These are phyloP conservation scores for Styela clava DNA, from an alignment of 23 tunicate species.

Conservation along the genomic window DNA sequence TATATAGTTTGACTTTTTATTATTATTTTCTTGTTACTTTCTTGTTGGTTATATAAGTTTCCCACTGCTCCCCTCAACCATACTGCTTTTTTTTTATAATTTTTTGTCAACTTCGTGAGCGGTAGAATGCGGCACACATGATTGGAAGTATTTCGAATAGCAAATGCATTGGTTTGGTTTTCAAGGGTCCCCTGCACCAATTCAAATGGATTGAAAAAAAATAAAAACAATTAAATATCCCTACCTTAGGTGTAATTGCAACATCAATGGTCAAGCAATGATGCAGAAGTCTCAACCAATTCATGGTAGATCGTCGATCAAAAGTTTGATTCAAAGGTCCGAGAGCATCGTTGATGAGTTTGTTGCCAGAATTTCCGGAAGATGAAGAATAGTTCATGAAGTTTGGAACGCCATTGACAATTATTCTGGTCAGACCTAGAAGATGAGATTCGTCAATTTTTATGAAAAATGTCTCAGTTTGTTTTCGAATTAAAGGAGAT, in stretches of 20 bases:
- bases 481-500: neutral
- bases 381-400: neutral
- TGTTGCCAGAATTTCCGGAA: neutral
- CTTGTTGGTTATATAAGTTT: no score
- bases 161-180: no score
- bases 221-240: no score
- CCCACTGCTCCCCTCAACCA: no score
- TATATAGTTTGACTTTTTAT: no score
- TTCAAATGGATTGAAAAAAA: no score
- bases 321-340: neutral
- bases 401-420: slow-evolving; percentile 8
- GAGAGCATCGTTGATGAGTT: neutral
- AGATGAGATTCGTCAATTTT: neutral
- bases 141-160: no score
- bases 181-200: no score
- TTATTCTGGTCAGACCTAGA: slow-evolving; percentile 14
- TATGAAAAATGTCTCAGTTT: neutral
- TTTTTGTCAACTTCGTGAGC: no score
- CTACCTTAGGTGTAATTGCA: neutral
- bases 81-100: no score
- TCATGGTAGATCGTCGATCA: slow-evolving; percentile 1
- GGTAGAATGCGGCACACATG: no score
- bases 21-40: no score
- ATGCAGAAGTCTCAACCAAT: slow-evolving; percentile 17
- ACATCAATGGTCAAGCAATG: slow-evolving; percentile 14